Percentiles rank a stretch among this genome's conserved stretches.
Evolutionary conservation across 1,140 invertebrate species (phyloP).

Genomic region (Tetranychus urticae): DNA sequence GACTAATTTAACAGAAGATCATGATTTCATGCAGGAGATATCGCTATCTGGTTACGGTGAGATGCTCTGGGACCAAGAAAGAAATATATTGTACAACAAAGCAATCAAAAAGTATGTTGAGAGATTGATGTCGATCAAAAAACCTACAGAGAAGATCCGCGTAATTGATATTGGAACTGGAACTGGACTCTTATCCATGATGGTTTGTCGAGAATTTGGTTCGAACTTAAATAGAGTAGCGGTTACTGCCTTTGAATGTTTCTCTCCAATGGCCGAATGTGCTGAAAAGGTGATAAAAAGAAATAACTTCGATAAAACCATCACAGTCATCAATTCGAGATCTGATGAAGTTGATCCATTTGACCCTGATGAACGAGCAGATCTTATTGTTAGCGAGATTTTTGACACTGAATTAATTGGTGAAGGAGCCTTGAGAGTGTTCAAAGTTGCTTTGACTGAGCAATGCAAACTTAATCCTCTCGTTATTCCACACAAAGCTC

Average conservation of each 20-base stretch:
- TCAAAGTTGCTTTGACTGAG: slow-evolving; percentile 58
- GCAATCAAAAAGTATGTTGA: slow-evolving; percentile 53
- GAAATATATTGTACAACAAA: slow-evolving; percentile 62
- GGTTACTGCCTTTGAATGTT: slow-evolving; percentile 26
- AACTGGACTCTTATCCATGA: slow-evolving; percentile 83
- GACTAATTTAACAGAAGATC: slow-evolving; percentile 31
- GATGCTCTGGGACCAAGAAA: slow-evolving; percentile 54
- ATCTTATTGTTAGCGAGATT: slow-evolving; percentile 87
- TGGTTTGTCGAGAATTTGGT: slow-evolving; percentile 43
- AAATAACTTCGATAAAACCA: slow-evolving; percentile 52
- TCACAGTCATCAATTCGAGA: slow-evolving; percentile 60
- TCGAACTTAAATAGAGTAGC: not conserved
- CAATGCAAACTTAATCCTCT: slow-evolving; percentile 55
- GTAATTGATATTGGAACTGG: slow-evolving; percentile 93
- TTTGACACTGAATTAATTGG: slow-evolving; percentile 97
- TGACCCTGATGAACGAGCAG: slow-evolving; percentile 39
- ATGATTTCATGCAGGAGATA: not conserved
- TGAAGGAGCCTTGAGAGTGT: slow-evolving; percentile 73
- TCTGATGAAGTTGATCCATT: slow-evolving; percentile 61
- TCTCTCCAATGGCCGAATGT: slow-evolving; percentile 74
- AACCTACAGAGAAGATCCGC: slow-evolving; percentile 34
- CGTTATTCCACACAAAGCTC: slow-evolving; percentile 61
- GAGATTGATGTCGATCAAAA: slow-evolving; percentile 29
- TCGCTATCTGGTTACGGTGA: slow-evolving; percentile 39
- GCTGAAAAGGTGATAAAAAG: slow-evolving; percentile 51